Conservation (phyloP, 2,888 invertebrate genomes). For the Parelbella ahira region DNA sequence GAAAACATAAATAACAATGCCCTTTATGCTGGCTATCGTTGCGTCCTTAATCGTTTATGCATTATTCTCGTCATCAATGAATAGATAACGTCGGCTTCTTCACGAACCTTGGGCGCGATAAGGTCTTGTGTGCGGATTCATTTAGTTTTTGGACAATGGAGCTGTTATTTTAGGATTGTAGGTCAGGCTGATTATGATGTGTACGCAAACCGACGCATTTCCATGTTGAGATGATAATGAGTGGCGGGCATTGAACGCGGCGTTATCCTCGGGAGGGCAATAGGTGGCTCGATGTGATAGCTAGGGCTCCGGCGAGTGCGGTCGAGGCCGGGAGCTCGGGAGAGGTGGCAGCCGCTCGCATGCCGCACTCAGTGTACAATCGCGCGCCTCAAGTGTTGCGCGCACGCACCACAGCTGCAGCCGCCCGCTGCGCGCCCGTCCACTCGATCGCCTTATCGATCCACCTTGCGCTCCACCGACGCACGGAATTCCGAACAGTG, state of each 20-base stretch:
- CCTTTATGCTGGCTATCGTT: constrained; percentile 15
- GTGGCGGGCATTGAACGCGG: constrained; percentile 58
- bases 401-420: constrained; percentile 52
- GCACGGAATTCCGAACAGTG: constrained; percentile 47
- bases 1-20: constrained; percentile 24
- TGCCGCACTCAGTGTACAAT: constrained; percentile 66
- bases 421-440: constrained; percentile 46
- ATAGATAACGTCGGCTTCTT: constrained; percentile 15
- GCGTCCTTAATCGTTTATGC: constrained; percentile 8
- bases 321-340: constrained; percentile 70
- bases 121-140: constrained; percentile 15
- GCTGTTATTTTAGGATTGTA: constrained; percentile 31
- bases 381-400: constrained; percentile 72
- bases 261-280: constrained; percentile 67
- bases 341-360: constrained; percentile 51
- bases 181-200: constrained; percentile 35
- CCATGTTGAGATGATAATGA: constrained; percentile 50
- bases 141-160: constrained; percentile 25
- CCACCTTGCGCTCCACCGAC: constrained; percentile 46
- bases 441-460: constrained; percentile 58
- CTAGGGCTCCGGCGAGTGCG: constrained; percentile 56
- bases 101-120: constrained; percentile 15
- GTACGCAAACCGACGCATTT: constrained; percentile 37
- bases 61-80: constrained; percentile 12
- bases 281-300: constrained; percentile 67